Percentiles rank a stretch among this genome's conserved stretches.
These are phyloP conservation scores for Felis chaus DNA, from an alignment of 2,113 vertebrate species.

Conservation along the genomic window DNA sequence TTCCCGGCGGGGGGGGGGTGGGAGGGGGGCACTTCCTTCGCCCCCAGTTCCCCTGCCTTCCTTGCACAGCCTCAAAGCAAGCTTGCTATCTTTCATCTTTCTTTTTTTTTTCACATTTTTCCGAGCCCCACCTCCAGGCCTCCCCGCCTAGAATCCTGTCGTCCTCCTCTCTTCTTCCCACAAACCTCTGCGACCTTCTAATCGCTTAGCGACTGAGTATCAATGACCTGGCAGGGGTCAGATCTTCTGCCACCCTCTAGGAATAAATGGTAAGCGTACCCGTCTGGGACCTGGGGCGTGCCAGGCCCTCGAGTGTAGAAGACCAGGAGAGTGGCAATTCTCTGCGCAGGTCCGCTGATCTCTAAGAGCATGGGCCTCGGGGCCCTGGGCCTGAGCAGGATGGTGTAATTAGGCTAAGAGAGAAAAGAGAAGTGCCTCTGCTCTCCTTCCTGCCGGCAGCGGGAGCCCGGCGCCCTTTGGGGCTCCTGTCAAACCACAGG, in stretches of 20 bases:
- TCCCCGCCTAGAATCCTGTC: accelerated
- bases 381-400: not conserved
- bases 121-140: not conserved
- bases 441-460: not conserved
- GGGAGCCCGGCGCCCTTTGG: accelerated
- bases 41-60: too few species aligned
- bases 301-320: too few species aligned
- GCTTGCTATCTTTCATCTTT: accelerated
- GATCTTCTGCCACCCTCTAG: not conserved
- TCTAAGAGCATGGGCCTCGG: accelerated
- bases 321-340: not conserved
- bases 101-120: accelerated
- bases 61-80: not conserved
- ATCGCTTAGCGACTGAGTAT: accelerated
- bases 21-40: accelerated
- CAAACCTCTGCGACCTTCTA: not conserved
- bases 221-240: accelerated
- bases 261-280: not conserved
- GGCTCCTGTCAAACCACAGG: accelerated
- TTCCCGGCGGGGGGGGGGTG: too few species aligned
- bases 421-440: not conserved
- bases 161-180: not conserved
- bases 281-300: not conserved
- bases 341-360: not conserved
- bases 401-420: accelerated